Conservation (phyloP, 2,888 invertebrate genomes). For the Abrostola triplasia region DNA sequence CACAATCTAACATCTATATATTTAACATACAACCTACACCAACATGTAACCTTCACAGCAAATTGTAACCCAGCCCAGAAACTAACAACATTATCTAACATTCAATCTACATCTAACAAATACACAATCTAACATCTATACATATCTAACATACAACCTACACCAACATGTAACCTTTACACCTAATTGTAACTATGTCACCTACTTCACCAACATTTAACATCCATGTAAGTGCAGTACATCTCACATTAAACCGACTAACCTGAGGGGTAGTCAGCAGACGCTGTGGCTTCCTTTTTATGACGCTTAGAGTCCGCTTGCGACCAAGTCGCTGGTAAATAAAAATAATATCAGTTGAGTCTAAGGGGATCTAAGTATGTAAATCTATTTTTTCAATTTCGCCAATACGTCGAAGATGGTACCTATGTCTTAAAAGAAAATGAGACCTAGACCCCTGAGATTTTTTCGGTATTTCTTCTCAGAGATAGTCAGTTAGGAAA, state of each 20-base stretch:
- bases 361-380: no score
- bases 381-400: no score
- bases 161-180: neutral
- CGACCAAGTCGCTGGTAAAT: constrained; percentile 76
- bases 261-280: constrained; percentile 73
- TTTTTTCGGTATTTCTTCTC: no score
- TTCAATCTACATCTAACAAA: neutral
- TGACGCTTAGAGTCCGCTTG: constrained; percentile 71
- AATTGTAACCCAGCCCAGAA: no score
- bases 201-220: neutral
- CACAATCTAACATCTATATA: neutral
- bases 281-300: constrained; percentile 75
- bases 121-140: neutral
- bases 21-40: neutral
- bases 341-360: constrained; percentile 24
- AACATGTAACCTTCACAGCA: no score
- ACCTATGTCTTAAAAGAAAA: no score
- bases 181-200: neutral
- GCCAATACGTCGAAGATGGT: no score
- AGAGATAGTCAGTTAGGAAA: no score
- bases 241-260: constrained; percentile 30
- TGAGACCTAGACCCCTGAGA: no score
- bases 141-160: neutral
- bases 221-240: neutral
- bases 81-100: neutral